Percentiles rank a stretch among this genome's conserved stretches.
Evolutionary conservation across 1,140 invertebrate genomes (phyloP).

Genomic region (Hirudo medicinalis): DNA sequence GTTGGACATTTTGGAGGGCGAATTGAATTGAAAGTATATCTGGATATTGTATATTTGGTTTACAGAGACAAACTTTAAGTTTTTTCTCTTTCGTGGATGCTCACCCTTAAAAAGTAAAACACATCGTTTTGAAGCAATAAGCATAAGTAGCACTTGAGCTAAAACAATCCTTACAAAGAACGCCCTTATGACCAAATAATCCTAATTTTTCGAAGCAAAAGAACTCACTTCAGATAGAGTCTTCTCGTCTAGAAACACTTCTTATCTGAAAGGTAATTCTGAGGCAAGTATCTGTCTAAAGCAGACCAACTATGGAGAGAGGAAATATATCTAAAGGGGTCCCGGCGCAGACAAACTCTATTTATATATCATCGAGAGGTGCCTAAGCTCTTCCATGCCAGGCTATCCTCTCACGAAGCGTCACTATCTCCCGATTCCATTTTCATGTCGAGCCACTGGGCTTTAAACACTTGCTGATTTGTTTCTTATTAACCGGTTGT

Average conservation of each 20-base stretch:
- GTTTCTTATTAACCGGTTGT: neutral
- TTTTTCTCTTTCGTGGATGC: no score
- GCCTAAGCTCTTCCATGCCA: neutral
- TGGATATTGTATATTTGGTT: neutral
- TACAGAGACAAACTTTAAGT: no score
- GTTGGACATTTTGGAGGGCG: neutral
- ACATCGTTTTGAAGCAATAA: no score
- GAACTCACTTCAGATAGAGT: neutral
- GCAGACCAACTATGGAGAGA: neutral
- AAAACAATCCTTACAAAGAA: no score
- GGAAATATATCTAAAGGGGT: neutral
- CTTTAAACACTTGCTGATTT: neutral
- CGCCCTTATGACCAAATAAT: no score
- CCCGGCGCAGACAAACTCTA: neutral
- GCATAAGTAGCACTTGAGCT: no score
- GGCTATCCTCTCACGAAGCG: constrained; percentile 8
- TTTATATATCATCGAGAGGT: no score
- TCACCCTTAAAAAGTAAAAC: no score
- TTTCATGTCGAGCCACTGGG: neutral
- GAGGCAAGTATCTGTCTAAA: neutral
- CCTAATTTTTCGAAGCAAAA: neutral
- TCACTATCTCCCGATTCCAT: constrained; percentile 17
- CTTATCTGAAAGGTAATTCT: neutral
- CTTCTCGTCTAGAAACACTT: neutral
- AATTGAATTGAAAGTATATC: neutral